Base-by-base conservation (phyloP, 1,140 invertebrate species). In the Coboldia fuscipes region DNA sequence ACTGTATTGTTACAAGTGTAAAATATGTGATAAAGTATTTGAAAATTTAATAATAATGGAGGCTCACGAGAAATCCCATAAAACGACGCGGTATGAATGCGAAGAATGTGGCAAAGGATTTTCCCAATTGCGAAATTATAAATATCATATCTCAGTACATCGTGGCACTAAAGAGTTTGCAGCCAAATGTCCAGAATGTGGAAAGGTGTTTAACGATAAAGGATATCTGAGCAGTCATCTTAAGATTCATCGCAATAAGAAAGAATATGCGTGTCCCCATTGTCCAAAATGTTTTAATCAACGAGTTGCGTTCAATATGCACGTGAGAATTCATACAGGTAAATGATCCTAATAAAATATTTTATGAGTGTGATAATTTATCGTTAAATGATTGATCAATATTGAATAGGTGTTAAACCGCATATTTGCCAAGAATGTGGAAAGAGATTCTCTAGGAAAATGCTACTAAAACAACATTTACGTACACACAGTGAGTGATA, bases 391-490 rank as follows among this genome's bases (percentile, higher is more conserved):
- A n/a, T n/a, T n/a, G n/a, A n/a, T n/a, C n/a, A n/a, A n/a, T n/a
- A n/a, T n/a, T n/a, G n/a, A n/a, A 33, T 28, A 27, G 17, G 14
- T 5, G 70, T 84, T 9, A 81, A 84, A 44, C 85, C 85, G 0
- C 85, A 89, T 57, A 69, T 74, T 35, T 92, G 85, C 46, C 66
- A 67, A 3, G 66, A 79, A 14, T 92, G 86, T 45, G 73, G 75
- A n/a, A 80, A 88, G 43, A 64, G 76, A 3, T 92, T 92, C 47
- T 78, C 83, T 8, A 66, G 77, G 10, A 80, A 80, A 56, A 76
- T 79, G 72, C 50, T 80, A 1, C 57, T 82, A 19, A 79, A 80
- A 43, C 75, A 80, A 45, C 78, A 83, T 45, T 63, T 75, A 43
- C 57, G 77, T 6, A 79, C 74, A 0, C 77, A 78, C 44, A 78